Percentiles rank a stretch among this genome's conserved stretches.
These are phyloP conservation scores for Muscidifurax raptorellus DNA, from an alignment of 1,140 invertebrate species.

Conservation along the genomic window DNA sequence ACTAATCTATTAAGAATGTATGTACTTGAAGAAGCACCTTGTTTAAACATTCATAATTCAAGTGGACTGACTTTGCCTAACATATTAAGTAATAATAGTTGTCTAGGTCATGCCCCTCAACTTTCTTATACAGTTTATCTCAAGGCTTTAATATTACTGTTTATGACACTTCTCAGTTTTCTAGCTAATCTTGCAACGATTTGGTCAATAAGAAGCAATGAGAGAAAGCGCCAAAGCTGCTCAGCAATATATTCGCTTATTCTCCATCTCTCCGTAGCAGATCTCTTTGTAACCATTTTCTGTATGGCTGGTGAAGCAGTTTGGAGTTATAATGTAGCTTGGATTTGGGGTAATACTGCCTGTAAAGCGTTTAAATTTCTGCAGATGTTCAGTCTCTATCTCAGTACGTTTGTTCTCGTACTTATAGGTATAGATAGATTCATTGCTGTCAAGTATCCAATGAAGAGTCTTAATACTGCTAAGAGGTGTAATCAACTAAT, in stretches of 20 bases:
- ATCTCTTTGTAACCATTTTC: constrained; percentile 86
- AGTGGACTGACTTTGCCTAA: neutral
- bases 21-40: neutral
- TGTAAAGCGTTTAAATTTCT: constrained; percentile 90
- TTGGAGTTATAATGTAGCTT: constrained; percentile 88
- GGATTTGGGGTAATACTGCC: constrained; percentile 84
- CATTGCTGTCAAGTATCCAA: constrained; percentile 87
- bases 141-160: constrained; percentile 79
- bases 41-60: neutral
- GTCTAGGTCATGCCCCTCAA: constrained; percentile 80
- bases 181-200: constrained; percentile 86
- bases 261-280: constrained; percentile 84
- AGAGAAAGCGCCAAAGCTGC: constrained; percentile 77
- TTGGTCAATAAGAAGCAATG: constrained; percentile 81
- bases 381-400: constrained; percentile 88
- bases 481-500: constrained; percentile 80
- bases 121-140: constrained; percentile 78
- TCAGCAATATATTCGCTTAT: constrained; percentile 87
- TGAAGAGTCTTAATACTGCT: constrained; percentile 83
- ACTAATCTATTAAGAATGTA: too few species aligned
- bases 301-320: constrained; percentile 86
- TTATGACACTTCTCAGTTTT: constrained; percentile 83
- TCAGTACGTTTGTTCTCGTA: constrained; percentile 90
- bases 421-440: constrained; percentile 89
- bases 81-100: constrained; percentile 71